A percentile compares a stretch with the other conserved stretches of the same genome.
phyloP scores from a whole-genome alignment of 2,113 vertebrate species.

The Gobio gobio region DNA sequence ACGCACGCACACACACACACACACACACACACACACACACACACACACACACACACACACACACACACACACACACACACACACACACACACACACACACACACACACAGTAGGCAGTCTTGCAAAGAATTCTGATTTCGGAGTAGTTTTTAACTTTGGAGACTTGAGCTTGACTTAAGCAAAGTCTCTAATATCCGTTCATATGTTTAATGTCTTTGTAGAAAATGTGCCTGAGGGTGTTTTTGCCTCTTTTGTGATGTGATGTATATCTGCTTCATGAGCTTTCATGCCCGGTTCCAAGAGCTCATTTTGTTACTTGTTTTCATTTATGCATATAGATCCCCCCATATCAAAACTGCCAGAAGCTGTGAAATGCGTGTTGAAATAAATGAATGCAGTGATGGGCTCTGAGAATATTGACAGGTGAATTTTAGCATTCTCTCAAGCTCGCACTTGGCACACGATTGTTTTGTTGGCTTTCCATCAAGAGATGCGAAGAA shows the following conservation, averaged over 20 bases:
- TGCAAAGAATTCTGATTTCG: neutral
- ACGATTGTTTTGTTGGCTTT: constrained; percentile 53
- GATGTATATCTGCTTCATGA: constrained; percentile 47
- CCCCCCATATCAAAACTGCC: constrained; percentile 1
- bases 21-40: no score
- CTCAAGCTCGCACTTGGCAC: constrained; percentile 59
- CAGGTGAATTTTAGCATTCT: constrained; percentile 52
- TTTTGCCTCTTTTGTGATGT: constrained; percentile 43
- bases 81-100: no score
- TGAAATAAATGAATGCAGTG: constrained; percentile 43
- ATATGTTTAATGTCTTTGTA: constrained; percentile 62
- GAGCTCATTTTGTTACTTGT: neutral
- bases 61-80: no score
- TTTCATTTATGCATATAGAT: neutral
- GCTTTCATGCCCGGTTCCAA: constrained; percentile 18
- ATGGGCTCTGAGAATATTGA: constrained; percentile 45
- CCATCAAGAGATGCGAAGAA: constrained; percentile 55
- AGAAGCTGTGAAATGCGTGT: constrained; percentile 12
- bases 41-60: no score
- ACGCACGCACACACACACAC: no score
- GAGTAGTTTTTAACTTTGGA: neutral
- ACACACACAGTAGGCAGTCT: neutral
- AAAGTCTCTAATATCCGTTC: constrained; percentile 73
- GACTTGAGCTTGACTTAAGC: constrained; percentile 49
- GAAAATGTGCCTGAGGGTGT: constrained; percentile 61